phyloP scores from a whole-genome alignment of 1,140 invertebrate genomes.

The Augochlora pura region DNA sequence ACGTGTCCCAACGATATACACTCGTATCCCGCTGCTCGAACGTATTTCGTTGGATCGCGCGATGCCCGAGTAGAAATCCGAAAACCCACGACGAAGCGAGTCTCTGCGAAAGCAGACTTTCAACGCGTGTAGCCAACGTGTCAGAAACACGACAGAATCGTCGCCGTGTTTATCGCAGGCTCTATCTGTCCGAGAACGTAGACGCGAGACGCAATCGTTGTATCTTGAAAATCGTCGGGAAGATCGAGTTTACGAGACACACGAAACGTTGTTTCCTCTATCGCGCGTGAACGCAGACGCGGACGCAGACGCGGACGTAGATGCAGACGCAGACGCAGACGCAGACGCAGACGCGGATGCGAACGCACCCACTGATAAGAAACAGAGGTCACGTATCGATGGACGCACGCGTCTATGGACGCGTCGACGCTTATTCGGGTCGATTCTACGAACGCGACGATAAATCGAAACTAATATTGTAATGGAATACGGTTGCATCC shows the following conservation, averaged over 20 bases:
- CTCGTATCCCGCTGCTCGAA: too few relatives aligned
- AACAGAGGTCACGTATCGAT: constrained; percentile 16
- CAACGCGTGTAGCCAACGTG: neutral
- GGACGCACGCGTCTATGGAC: neutral
- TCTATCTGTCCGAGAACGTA: constrained; percentile 52
- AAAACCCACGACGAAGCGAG: neutral
- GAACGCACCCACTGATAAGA: constrained; percentile 27
- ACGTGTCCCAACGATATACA: too few relatives aligned
- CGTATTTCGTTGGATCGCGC: too few relatives aligned
- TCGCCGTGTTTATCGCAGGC: neutral
- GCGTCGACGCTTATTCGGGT: too few relatives aligned
- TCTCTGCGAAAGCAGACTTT: neutral
- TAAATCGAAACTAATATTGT: too few relatives aligned
- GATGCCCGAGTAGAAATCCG: too few relatives aligned
- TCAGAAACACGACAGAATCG: neutral
- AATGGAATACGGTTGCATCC: neutral
- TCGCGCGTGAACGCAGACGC: constrained; percentile 35
- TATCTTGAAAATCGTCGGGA: constrained; percentile 59
- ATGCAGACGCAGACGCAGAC: constrained; percentile 1
- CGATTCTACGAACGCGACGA: too few relatives aligned
- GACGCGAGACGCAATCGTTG: constrained; percentile 56
- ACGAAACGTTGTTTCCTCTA: constrained; percentile 68
- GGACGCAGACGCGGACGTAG: constrained; percentile 5
- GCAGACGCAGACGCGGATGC: constrained; percentile 11
- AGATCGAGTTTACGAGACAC: constrained; percentile 67